Percentiles rank a stretch among this genome's conserved stretches.
Evolutionary conservation across 2,113 vertebrate species (phyloP).

Genomic region (Ciconia stormi): DNA sequence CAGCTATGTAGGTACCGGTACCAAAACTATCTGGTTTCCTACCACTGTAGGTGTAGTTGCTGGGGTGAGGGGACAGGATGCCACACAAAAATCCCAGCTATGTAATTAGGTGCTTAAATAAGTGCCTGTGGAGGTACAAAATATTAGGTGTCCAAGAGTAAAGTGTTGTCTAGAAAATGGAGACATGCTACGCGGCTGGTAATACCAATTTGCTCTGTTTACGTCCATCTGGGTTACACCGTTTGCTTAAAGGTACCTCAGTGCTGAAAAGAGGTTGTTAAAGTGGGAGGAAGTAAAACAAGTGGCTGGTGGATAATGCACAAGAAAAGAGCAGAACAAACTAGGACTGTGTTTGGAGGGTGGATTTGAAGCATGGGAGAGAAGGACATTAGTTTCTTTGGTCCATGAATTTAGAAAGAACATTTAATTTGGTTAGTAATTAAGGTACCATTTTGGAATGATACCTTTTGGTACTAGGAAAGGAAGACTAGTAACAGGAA

Average conservation of each 20-base stretch:
- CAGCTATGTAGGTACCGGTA: accelerated
- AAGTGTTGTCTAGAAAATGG: not conserved
- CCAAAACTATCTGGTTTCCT: not conserved
- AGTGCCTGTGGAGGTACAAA: not conserved
- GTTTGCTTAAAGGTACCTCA: not conserved
- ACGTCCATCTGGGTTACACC: not conserved
- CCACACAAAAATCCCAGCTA: not conserved
- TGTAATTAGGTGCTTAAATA: not conserved
- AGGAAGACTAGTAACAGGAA: not conserved
- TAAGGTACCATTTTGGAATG: not conserved
- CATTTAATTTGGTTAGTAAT: not conserved
- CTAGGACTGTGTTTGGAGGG: not conserved
- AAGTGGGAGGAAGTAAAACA: not conserved
- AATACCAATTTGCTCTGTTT: not conserved
- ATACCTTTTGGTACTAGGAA: not conserved
- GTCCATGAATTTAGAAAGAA: not conserved
- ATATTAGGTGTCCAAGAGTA: not conserved
- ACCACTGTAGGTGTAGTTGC: not conserved
- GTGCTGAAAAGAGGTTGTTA: not conserved
- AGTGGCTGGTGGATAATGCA: not conserved
- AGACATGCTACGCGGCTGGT: not conserved
- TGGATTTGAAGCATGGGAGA: not conserved
- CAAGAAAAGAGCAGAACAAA: not conserved
- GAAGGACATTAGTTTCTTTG: not conserved
- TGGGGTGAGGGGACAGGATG: not conserved